A percentile compares a stretch with the other conserved stretches of the same genome.
Evolutionary conservation across 2,888 invertebrate species (phyloP).

Genomic region (Protula sp.): DNA sequence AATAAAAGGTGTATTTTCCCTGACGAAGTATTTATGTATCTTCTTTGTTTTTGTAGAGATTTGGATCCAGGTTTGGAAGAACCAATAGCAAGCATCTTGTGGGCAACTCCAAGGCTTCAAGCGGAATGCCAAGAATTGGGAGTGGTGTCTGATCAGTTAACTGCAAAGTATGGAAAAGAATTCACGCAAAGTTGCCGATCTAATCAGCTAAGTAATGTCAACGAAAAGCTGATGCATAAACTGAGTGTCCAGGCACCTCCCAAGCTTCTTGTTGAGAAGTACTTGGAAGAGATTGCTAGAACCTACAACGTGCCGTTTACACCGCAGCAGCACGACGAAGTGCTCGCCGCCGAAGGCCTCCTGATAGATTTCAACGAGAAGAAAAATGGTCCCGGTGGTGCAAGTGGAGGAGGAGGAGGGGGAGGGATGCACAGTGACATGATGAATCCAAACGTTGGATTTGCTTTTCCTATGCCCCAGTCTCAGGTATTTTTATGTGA

Average conservation of each 20-base stretch:
- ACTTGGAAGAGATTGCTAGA: conserved; percentile 75
- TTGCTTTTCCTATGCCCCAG: not conserved
- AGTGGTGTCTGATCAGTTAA: conserved; percentile 72
- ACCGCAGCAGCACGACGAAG: conserved; percentile 28
- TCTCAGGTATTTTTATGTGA: no score
- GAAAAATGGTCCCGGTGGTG: not conserved
- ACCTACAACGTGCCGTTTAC: conserved; percentile 88
- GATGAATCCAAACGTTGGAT: not conserved
- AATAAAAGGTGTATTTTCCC: no score
- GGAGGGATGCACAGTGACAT: not conserved
- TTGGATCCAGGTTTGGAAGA: conserved; percentile 89
- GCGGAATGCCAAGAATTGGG: conserved; percentile 56
- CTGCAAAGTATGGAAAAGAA: conserved; percentile 66
- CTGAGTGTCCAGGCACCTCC: conserved; percentile 89
- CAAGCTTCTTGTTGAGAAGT: conserved; percentile 84
- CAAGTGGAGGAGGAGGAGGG: not conserved
- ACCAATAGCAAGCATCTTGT: conserved; percentile 84
- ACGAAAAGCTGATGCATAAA: conserved; percentile 86
- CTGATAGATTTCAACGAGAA: conserved; percentile 34
- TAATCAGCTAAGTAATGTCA: conserved; percentile 72
- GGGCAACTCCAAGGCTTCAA: conserved; percentile 81
- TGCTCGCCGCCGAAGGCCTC: conserved; percentile 37
- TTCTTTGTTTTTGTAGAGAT: conserved; percentile 57
- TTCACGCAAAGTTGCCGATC: conserved; percentile 65
- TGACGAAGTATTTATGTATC: no score